Evolutionary conservation across 2,888 invertebrate genomes (phyloP).

Genomic region (Thumatha senex): DNA sequence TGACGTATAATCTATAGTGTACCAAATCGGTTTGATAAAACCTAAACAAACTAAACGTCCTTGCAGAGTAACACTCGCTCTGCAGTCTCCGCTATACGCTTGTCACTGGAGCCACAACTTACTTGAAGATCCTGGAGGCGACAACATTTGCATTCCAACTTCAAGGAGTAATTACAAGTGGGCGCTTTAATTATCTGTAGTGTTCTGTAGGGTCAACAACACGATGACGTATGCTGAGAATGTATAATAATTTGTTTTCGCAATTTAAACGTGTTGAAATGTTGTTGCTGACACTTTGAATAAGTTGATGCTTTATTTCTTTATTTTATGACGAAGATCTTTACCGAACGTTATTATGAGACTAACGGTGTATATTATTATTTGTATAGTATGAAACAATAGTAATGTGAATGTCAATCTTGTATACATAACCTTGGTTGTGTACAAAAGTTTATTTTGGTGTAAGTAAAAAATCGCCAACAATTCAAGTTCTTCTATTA

Average conservation of each 20-base stretch:
- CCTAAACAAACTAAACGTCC: too few species aligned
- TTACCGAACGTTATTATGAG: neutral
- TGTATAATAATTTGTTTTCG: constrained; percentile 73
- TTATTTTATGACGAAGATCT: constrained; percentile 17
- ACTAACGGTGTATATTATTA: neutral
- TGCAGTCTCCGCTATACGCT: neutral
- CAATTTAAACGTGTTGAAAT: constrained; percentile 62
- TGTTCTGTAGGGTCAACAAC: constrained; percentile 52
- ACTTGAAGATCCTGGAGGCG: constrained; percentile 59
- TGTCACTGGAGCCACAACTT: constrained; percentile 9
- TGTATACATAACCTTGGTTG: neutral
- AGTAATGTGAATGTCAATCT: neutral
- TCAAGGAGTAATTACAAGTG: constrained; percentile 73
- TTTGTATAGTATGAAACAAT: neutral
- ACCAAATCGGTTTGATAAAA: neutral
- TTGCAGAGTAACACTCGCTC: neutral
- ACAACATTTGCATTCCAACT: constrained; percentile 80
- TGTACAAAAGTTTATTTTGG: too few species aligned
- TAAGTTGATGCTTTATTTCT: constrained; percentile 13
- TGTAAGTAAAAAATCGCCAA: too few species aligned
- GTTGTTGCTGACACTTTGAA: constrained; percentile 29
- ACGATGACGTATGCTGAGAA: constrained; percentile 59
- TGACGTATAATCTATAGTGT: too few species aligned
- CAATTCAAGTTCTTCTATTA: too few species aligned
- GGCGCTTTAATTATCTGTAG: constrained; percentile 63